Evolutionary conservation across 2,797 vertebrate genomes (phyloP).

Genomic region (Chaetophractus vellerosus): DNA sequence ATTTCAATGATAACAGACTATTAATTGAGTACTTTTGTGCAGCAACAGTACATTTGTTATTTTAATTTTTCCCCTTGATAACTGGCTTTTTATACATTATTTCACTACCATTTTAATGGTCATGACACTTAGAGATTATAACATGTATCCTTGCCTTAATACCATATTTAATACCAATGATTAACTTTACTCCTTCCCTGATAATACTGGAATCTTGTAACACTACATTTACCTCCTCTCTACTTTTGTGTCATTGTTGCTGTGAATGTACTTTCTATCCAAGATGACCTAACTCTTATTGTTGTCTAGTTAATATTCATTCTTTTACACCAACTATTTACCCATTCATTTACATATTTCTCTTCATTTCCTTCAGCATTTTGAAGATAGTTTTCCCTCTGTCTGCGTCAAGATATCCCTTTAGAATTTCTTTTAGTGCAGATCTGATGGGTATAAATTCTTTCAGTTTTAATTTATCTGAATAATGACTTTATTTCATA

Average conservation of each 20-base stretch:
- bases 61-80: neutral
- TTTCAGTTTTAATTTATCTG: conserved; percentile 11
- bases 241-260: neutral
- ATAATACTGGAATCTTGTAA: neutral
- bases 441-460: neutral
- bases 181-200: neutral
- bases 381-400: neutral
- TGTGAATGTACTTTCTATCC: neutral
- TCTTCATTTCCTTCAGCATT: neutral
- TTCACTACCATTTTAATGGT: neutral
- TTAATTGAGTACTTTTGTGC: neutral
- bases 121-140: neutral
- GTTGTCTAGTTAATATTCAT: neutral
- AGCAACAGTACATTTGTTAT: neutral
- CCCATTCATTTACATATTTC: neutral
- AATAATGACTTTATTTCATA: neutral
- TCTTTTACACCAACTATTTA: neutral
- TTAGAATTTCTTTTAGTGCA: neutral
- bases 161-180: neutral
- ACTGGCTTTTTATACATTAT: neutral
- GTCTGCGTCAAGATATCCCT: neutral
- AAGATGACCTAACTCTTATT: neutral
- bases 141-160: neutral
- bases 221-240: neutral
- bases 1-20: conserved; percentile 15